Percentiles rank a stretch among this genome's conserved stretches.
Conservation (phyloP, 2,888 invertebrate genomes). For the Polyploca ridens region DNA sequence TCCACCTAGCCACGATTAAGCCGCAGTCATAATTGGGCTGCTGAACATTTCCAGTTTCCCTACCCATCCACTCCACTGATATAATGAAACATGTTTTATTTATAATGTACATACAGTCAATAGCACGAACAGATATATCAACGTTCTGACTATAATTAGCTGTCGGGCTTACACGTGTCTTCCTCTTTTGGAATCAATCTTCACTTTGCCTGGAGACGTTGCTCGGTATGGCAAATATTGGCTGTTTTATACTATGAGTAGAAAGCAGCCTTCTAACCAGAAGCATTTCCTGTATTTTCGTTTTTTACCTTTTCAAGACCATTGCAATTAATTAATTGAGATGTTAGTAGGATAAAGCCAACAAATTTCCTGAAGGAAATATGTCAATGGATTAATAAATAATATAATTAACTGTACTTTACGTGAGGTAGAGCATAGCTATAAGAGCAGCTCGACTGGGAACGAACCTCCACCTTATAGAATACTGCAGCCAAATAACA, state of each 20-base stretch:
- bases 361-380: not conserved
- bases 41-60: conserved; percentile 6
- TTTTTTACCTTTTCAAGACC: not conserved
- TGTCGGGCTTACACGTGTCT: conserved; percentile 6
- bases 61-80: not conserved
- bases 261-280: not conserved
- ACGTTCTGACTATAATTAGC: conserved; percentile 6
- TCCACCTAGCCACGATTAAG: conserved; percentile 3
- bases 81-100: conserved; percentile 8
- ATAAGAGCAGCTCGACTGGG: no score
- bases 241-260: not conserved
- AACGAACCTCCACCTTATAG: no score
- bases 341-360: not conserved
- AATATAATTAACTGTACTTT: no score
- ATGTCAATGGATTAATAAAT: not conserved
- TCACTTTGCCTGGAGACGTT: conserved; percentile 1
- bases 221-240: conserved; percentile 1
- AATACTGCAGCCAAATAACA: no score
- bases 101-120: conserved; percentile 7
- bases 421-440: no score
- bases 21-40: conserved; percentile 5
- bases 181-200: conserved; percentile 9
- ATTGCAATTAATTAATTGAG: not conserved
- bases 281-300: not conserved
- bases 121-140: conserved; percentile 6